A percentile compares a stretch with the other conserved stretches of the same genome.
Conservation (phyloP, 1,140 invertebrate genomes). For the Papilio machaon region DNA sequence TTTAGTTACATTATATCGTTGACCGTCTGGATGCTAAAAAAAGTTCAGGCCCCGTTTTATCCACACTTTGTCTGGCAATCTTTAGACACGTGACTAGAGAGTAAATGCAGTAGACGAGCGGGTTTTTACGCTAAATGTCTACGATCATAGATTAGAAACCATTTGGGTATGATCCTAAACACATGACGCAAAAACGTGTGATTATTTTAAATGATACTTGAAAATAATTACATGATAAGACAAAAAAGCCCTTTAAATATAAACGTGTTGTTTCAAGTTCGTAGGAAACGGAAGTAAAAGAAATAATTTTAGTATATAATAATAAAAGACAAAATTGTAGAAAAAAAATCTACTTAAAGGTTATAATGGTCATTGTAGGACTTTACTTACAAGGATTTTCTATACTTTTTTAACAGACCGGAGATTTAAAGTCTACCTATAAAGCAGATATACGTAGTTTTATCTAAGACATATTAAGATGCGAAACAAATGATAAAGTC, state of each 20-base stretch:
- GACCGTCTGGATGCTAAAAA: conserved; percentile 19
- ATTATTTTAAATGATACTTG: not conserved
- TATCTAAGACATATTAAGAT: too few relatives aligned
- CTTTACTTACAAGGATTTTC: too few relatives aligned
- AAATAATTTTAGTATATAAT: too few relatives aligned
- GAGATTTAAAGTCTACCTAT: too few relatives aligned
- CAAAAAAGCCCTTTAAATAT: not conserved
- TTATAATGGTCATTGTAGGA: too few relatives aligned
- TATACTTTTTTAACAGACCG: too few relatives aligned
- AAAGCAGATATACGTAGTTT: too few relatives aligned
- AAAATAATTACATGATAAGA: not conserved
- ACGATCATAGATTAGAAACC: conserved; percentile 33
- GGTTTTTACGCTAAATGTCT: conserved; percentile 21
- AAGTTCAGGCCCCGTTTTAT: conserved; percentile 27
- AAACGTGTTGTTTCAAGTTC: too few relatives aligned
- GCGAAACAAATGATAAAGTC: not conserved
- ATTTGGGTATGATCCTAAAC: not conserved
- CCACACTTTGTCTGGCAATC: conserved; percentile 32
- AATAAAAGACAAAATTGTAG: too few relatives aligned
- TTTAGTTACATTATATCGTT: conserved; percentile 22
- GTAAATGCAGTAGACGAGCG: conserved; percentile 20
- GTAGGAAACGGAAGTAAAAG: too few relatives aligned
- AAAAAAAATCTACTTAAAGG: too few relatives aligned
- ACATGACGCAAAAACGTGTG: not conserved
- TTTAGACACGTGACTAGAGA: conserved; percentile 17